Evolutionary conservation across 1,140 invertebrate genomes (phyloP).

Genomic region (Musca vetustissima): DNA sequence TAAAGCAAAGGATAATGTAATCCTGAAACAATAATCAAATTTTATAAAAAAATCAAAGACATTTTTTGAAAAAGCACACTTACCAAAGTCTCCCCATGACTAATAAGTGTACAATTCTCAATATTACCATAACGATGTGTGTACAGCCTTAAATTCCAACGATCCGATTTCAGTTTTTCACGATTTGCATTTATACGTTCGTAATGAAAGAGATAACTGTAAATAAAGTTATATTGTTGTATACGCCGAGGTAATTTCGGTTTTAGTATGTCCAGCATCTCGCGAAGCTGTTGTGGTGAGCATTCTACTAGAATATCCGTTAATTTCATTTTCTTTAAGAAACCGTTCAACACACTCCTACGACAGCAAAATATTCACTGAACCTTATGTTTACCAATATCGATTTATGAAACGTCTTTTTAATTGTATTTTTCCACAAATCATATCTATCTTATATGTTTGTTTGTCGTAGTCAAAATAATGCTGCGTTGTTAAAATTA

Average conservation of each 20-base stretch:
- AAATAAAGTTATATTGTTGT: not conserved
- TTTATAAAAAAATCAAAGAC: not conserved
- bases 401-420: no score
- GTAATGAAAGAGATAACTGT: not conserved
- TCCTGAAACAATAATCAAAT: not conserved
- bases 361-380: no score
- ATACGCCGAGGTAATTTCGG: not conserved
- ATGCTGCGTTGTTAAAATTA: no score
- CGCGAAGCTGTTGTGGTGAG: not conserved
- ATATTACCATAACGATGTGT: not conserved
- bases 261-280: no score
- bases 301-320: not conserved
- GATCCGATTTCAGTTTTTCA: not conserved
- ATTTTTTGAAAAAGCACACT: not conserved
- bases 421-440: no score
- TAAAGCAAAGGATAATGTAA: not conserved
- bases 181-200: not conserved
- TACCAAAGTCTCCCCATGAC: not conserved
- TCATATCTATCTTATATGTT: no score
- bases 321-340: no score
- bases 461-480: no score
- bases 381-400: no score
- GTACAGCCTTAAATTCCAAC: not conserved
- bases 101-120: not conserved
- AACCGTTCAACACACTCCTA: no score